These are phyloP conservation scores for Chloroclystis v-ata DNA, from an alignment of 2,888 invertebrate species.

Conservation along the genomic window DNA sequence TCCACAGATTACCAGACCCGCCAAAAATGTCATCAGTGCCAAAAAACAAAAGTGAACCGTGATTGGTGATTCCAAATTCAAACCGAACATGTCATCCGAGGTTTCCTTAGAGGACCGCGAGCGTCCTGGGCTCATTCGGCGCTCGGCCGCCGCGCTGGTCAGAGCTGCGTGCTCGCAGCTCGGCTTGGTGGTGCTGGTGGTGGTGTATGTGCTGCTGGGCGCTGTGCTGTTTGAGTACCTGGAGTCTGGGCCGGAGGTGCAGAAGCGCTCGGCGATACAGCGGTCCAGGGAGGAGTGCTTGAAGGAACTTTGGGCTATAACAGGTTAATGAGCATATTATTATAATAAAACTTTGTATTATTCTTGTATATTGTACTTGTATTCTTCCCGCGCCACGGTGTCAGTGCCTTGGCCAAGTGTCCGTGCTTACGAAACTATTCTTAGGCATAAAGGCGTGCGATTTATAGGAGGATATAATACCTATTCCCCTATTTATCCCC, in stretches of 20 bases:
- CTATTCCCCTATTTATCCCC: no score
- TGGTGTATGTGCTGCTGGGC: constrained; percentile 85
- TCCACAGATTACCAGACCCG: constrained; percentile 15
- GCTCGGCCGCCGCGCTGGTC: constrained; percentile 59
- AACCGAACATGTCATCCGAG: constrained; percentile 61
- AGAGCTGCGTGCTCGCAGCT: constrained; percentile 82
- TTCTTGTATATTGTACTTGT: no score
- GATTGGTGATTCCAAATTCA: constrained; percentile 22
- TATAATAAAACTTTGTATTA: no score
- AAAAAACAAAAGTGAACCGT: constrained; percentile 31
- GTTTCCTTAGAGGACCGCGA: constrained; percentile 67
- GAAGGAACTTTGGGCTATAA: constrained; percentile 87
- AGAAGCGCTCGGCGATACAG: constrained; percentile 80
- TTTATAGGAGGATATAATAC: no score
- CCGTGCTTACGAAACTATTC: no score
- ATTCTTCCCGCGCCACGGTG: no score
- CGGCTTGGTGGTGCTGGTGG: constrained; percentile 84
- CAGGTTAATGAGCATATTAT: constrained; percentile 76
- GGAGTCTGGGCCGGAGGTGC: constrained; percentile 83
- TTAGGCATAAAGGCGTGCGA: no score
- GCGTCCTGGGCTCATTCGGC: constrained; percentile 53
- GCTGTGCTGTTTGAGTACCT: constrained; percentile 86
- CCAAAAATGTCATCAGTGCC: constrained; percentile 26
- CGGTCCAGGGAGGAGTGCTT: constrained; percentile 83
- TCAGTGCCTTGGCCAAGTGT: no score